Conservation (phyloP, 2,888 invertebrate genomes). For the Alviniconcha strummeri region DNA sequence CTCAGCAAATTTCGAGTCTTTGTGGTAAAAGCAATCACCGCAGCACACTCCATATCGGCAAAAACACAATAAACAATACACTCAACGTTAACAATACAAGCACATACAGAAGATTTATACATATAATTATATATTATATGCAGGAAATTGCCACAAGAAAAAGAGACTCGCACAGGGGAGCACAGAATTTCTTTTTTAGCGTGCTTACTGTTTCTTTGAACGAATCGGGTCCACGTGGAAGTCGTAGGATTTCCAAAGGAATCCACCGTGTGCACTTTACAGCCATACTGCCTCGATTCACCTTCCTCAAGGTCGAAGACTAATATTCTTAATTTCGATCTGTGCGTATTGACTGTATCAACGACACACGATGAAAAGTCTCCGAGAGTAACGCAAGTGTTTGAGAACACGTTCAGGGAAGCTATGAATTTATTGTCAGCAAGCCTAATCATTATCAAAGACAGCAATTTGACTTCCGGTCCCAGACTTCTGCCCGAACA, state of each 20-base stretch:
- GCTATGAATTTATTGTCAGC: neutral
- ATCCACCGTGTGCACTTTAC: neutral
- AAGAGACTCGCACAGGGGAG: too few relatives aligned
- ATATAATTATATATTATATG: too few relatives aligned
- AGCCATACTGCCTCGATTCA: constrained; percentile 15
- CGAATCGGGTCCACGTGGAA: neutral
- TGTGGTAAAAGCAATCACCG: too few relatives aligned
- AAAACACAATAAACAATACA: too few relatives aligned
- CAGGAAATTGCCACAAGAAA: too few relatives aligned
- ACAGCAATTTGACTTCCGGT: constrained; percentile 24
- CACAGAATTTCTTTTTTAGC: too few relatives aligned
- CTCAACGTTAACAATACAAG: too few relatives aligned
- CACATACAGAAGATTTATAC: too few relatives aligned
- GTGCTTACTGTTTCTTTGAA: constrained; percentile 2
- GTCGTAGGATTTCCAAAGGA: constrained; percentile 5
- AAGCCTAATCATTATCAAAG: neutral
- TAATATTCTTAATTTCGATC: constrained; percentile 13
- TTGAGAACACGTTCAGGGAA: neutral
- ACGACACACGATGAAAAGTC: constrained; percentile 18
- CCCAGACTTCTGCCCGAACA: constrained; percentile 21
- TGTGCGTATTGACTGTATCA: neutral
- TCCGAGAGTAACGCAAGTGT: constrained; percentile 11
- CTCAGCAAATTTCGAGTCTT: too few relatives aligned
- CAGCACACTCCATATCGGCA: too few relatives aligned
- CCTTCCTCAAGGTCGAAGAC: constrained; percentile 22